phyloP scores from a whole-genome alignment of 2,113 vertebrate species.

The Amblyornis subalaris region DNA sequence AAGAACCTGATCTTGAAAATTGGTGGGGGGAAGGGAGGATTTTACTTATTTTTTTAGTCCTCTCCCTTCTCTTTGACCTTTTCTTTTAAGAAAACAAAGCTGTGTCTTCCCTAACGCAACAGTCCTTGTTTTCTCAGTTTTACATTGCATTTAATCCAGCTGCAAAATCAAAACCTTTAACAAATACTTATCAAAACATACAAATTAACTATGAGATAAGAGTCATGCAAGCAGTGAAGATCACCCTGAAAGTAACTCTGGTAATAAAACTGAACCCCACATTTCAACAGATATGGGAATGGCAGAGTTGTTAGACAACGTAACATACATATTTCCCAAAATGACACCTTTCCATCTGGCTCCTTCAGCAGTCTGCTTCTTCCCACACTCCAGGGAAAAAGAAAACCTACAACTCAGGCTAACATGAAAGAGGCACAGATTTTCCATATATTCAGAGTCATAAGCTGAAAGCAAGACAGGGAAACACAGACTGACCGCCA shows the following conservation, averaged over 20 bases:
- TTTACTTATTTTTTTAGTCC: not conserved
- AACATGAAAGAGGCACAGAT: not conserved
- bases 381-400: not conserved
- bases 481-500: not conserved
- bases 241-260: not conserved
- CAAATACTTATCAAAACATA: not conserved
- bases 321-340: not conserved
- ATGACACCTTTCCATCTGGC: not conserved
- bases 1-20: not conserved
- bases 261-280: not conserved
- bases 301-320: not conserved
- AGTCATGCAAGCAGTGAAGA: not conserved
- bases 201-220: not conserved
- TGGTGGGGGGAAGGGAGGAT: fast-evolving
- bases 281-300: not conserved
- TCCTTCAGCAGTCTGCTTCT: not conserved
- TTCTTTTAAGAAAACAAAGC: not conserved
- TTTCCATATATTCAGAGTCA: not conserved
- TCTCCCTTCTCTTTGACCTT: not conserved
- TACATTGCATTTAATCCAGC: not conserved
- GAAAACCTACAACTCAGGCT: not conserved
- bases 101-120: not conserved
- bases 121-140: not conserved
- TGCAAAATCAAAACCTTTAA: not conserved
- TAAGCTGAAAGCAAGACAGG: not conserved